Conservation (phyloP, 2,888 invertebrate species). For the Sinhomidia bicolor region DNA sequence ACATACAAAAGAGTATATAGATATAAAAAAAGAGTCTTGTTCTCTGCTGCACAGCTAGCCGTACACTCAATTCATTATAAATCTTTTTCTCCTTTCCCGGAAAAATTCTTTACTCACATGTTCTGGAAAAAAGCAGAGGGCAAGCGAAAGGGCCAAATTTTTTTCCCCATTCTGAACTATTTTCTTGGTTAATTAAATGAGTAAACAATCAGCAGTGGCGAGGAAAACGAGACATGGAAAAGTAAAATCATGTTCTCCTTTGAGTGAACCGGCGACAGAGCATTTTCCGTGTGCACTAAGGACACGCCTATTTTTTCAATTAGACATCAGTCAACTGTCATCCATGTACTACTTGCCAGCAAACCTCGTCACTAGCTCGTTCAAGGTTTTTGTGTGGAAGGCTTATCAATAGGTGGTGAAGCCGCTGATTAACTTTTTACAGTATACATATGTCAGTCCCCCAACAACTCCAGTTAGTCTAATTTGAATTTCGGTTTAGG, state of each 20-base stretch:
- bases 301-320: conserved; percentile 34
- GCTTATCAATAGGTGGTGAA: too few species aligned
- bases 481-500: too few species aligned
- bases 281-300: neutral
- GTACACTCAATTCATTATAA: neutral
- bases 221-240: neutral
- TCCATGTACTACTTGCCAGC: neutral
- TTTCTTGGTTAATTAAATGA: conserved; percentile 30
- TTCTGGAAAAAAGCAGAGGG: neutral
- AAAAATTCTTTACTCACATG: conserved; percentile 8
- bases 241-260: neutral
- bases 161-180: neutral
- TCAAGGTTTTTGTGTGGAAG: neutral
- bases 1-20: too few species aligned
- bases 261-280: neutral
- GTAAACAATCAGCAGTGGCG: neutral
- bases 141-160: neutral
- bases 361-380: too few species aligned
- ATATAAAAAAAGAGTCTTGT: too few species aligned
- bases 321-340: conserved; percentile 33
- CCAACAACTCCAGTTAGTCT: too few species aligned
- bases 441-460: too few species aligned
- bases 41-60: neutral
- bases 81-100: neutral
- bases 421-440: too few species aligned